phyloP scores from a whole-genome alignment of 1,140 invertebrate genomes.

The Leptinotarsa undecemlineata region DNA sequence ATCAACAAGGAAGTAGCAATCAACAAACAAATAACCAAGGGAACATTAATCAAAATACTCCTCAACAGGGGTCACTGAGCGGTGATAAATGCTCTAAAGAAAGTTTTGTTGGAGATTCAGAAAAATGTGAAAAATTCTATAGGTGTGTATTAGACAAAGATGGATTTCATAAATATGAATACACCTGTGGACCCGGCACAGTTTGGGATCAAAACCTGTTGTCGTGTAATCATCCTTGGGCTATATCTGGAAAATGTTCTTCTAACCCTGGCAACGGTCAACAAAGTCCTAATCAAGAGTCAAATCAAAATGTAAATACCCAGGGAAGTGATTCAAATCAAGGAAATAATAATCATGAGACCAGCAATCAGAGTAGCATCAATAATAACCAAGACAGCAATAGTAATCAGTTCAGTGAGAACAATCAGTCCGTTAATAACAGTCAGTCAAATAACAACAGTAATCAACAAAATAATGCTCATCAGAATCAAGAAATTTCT shows the following conservation, averaged over 20 bases:
- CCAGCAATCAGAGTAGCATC: background rate
- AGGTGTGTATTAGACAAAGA: constrained; percentile 66
- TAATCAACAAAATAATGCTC: background rate
- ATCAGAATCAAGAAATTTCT: constrained; percentile 5
- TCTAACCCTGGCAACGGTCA: constrained; percentile 17
- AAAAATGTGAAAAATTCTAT: constrained; percentile 77
- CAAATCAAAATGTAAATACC: constrained; percentile 1
- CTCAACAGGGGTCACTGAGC: background rate
- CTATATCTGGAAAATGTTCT: constrained; percentile 22
- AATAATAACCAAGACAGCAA: constrained; percentile 9
- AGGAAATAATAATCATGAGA: constrained; percentile 21
- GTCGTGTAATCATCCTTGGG: constrained; percentile 62
- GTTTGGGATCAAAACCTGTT: constrained; percentile 70
- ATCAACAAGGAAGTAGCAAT: constrained; percentile 3
- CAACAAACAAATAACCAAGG: constrained; percentile 9
- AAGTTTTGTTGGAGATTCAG: constrained; percentile 69
- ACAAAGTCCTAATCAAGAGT: constrained; percentile 12
- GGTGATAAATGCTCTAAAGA: constrained; percentile 57
- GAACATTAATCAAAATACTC: constrained; percentile 19
- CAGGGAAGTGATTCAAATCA: constrained; percentile 33
- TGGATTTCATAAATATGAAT: constrained; percentile 67
- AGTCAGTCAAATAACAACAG: constrained; percentile 6
- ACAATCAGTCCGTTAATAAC: constrained; percentile 31
- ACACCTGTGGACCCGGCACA: constrained; percentile 70
- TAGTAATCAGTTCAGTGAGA: constrained; percentile 23